A percentile compares a stretch with the other conserved stretches of the same genome.
These are phyloP conservation scores for Takifugu flavidus DNA, from an alignment of 2,113 vertebrate species.

Conservation along the genomic window DNA sequence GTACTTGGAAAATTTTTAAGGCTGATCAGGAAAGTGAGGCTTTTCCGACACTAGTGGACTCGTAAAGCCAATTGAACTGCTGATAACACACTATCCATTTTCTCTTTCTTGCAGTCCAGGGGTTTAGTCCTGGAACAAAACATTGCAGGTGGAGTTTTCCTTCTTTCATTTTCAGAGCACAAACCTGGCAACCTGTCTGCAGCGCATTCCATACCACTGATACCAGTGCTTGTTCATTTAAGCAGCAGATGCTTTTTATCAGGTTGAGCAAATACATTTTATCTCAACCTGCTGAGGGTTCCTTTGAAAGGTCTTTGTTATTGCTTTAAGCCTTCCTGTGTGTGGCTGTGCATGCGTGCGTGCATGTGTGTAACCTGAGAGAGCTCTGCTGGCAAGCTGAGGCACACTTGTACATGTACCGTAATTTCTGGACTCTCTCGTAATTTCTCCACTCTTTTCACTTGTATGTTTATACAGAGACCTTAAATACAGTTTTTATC, in stretches of 20 bases:
- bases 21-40: too few relatives aligned
- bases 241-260: constrained; percentile 75
- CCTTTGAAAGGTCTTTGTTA: constrained; percentile 72
- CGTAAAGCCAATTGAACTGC: neutral
- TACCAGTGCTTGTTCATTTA: constrained; percentile 50
- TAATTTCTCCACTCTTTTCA: too few relatives aligned
- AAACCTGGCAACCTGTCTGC: constrained; percentile 1
- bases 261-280: constrained; percentile 72
- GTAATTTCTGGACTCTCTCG: too few relatives aligned
- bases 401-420: constrained; percentile 48
- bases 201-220: constrained; percentile 9
- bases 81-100: constrained; percentile 18
- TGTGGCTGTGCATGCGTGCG: constrained; percentile 38
- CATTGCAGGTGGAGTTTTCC: constrained; percentile 42
- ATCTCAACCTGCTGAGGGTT: constrained; percentile 72
- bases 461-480: too few relatives aligned
- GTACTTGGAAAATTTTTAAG: too few relatives aligned
- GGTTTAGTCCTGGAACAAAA: constrained; percentile 31
- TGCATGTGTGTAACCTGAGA: constrained; percentile 65
- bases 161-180: constrained; percentile 23
- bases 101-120: constrained; percentile 17
- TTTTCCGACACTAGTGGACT: too few relatives aligned
- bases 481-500: too few relatives aligned
- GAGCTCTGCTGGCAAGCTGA: constrained; percentile 61
- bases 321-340: constrained; percentile 73